These are phyloP conservation scores for Nycticorax nycticorax DNA, from an alignment of 2,113 vertebrate species.

Conservation along the genomic window DNA sequence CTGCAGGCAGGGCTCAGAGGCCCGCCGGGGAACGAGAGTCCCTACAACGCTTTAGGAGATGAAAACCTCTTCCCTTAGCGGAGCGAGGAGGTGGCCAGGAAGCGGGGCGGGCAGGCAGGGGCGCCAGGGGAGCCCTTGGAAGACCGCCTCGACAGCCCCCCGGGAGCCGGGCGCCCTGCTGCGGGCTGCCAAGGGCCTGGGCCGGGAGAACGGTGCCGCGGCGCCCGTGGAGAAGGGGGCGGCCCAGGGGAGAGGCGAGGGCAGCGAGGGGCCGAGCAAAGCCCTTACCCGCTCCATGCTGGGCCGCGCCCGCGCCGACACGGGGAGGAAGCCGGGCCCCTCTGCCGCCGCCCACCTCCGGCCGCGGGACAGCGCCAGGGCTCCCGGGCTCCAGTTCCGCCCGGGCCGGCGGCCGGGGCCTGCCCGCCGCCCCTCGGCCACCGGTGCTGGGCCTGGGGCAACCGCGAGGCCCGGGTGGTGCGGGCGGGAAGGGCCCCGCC, in stretches of 20 bases:
- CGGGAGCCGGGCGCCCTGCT: neutral
- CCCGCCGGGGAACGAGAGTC: neutral
- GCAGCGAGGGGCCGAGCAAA: too few relatives aligned
- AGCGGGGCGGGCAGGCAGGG: fast-evolving
- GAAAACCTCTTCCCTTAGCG: neutral
- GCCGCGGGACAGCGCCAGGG: neutral
- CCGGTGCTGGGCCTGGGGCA: too few relatives aligned
- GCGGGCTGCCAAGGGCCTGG: neutral
- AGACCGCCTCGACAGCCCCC: neutral
- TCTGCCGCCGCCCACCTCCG: neutral
- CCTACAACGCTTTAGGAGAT: fast-evolving
- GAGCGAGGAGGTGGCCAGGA: neutral
- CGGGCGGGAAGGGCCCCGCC: fast-evolving
- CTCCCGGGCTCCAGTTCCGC: neutral
- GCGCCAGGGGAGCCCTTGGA: fast-evolving
- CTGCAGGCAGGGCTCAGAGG: neutral
- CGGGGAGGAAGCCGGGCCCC: neutral
- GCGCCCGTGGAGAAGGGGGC: fast-evolving
- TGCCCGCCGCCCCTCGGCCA: too few relatives aligned
- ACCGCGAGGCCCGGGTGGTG: fast-evolving
- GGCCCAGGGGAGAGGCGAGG: neutral
- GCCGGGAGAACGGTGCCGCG: too few relatives aligned
- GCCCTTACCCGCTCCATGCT: neutral
- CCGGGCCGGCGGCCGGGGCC: fast-evolving
- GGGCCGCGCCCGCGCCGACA: neutral